A percentile compares a stretch with the other conserved stretches of the same genome.
These are phyloP conservation scores for Drosophila suzukii DNA, from an alignment of 1,140 invertebrate genomes.

Conservation along the genomic window DNA sequence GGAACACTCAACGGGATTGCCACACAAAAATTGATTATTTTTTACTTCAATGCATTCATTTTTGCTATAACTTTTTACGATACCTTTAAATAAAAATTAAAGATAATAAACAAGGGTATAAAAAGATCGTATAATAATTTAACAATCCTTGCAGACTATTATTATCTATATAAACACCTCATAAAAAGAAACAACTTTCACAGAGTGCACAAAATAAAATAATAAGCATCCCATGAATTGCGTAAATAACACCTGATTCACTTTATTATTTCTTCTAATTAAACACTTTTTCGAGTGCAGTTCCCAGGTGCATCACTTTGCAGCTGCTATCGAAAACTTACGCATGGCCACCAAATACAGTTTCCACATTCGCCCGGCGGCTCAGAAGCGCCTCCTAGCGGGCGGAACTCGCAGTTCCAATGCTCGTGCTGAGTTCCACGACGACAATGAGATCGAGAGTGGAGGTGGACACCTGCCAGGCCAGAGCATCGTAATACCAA, in stretches of 20 bases:
- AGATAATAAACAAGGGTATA: too few relatives aligned
- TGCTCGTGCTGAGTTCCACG: slow-evolving; percentile 64
- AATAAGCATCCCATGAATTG: too few relatives aligned
- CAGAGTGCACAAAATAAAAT: neutral
- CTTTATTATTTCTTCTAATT: neutral
- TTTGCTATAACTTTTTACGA: too few relatives aligned
- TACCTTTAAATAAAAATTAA: too few relatives aligned
- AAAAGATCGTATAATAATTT: too few relatives aligned
- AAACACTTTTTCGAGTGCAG: slow-evolving; percentile 14
- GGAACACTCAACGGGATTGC: neutral
- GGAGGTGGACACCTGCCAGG: slow-evolving; percentile 64
- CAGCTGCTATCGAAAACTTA: slow-evolving; percentile 87
- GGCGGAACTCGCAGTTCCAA: slow-evolving; percentile 64
- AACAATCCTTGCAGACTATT: too few relatives aligned
- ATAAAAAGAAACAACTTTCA: neutral
- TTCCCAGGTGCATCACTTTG: slow-evolving; percentile 83
- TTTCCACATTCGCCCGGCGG: slow-evolving; percentile 88
- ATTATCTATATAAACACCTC: too few relatives aligned
- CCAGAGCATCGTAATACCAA: slow-evolving; percentile 88
- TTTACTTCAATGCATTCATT: too few relatives aligned
- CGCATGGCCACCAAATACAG: slow-evolving; percentile 92
- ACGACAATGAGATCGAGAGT: slow-evolving; percentile 78
- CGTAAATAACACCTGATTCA: too few relatives aligned
- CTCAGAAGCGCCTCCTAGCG: slow-evolving; percentile 54
- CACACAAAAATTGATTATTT: too few relatives aligned